Percentiles rank a stretch among this genome's conserved stretches.
Evolutionary conservation across 2,797 vertebrate genomes (phyloP).

Genomic region (Danio tinwini): DNA sequence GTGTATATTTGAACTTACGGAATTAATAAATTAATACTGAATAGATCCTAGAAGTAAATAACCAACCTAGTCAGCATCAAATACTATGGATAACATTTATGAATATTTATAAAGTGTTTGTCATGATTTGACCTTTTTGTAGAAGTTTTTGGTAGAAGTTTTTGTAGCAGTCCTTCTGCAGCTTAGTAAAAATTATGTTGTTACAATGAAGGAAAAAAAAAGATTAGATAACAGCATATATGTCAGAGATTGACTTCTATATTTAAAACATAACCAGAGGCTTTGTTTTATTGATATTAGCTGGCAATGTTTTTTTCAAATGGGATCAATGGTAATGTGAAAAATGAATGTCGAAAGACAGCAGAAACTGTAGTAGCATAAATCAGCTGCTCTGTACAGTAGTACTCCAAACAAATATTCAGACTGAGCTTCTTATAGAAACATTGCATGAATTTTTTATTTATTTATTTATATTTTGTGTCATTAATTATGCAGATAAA

Average conservation of each 20-base stretch:
- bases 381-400: constrained; percentile 9
- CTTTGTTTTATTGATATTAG: constrained; percentile 4
- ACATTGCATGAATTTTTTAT: background rate
- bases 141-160: too few relatives aligned
- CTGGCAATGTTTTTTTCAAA: background rate
- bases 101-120: too few relatives aligned
- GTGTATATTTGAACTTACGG: too few relatives aligned
- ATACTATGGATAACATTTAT: too few relatives aligned
- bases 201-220: background rate
- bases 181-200: background rate
- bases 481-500: constrained; percentile 42
- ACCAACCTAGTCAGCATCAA: too few relatives aligned
- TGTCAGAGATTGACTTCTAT: background rate
- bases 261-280: constrained; percentile 1
- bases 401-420: background rate
- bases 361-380: background rate
- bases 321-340: background rate
- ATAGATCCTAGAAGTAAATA: too few relatives aligned
- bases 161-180: too few relatives aligned
- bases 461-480: background rate
- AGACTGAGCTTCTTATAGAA: background rate
- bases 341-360: background rate
- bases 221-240: background rate
- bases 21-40: too few relatives aligned
- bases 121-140: too few relatives aligned